Base-by-base conservation (phyloP, 2,797 vertebrate species). In the Chrosomus eos region DNA sequence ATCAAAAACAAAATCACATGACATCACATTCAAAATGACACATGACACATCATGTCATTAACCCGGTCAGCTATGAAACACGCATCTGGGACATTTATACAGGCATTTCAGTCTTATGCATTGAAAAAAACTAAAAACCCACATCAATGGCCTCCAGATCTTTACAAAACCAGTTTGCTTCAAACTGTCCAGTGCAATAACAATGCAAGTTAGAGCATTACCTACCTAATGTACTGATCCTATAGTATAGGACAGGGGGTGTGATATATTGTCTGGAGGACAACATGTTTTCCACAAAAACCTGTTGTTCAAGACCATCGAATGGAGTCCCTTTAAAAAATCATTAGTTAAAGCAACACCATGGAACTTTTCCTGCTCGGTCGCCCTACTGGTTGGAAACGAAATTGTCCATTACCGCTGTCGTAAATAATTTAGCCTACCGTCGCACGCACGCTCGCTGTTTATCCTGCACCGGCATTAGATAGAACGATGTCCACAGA, bases 121-220 rank as follows among this genome's bases (percentile, higher is more conserved):
- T 53, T 72, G 26, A n/a, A 84, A 81, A 81, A 87, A 81, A 33
- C 60, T 36, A 26, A 40, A 67, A 60, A 58, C 23, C 6, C 36
- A 26, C 26, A 80, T 70, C 72, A 80, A 77, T 72, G 48, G 67
- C 75, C 38, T 55, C 26, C 58, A 23, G 43, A 78, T 53, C 36
- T 78, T 72, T 66, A 73, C n/a, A 82, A 53, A 62, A n/a, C 16
- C 23, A 9, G 26, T 33, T 53, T 36, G 26, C 7, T 80, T 70
- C 33, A 71, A 71, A 70, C 14, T 28, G 33, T 58, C 48, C 21
- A 38, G 62, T 26, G 23, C 43, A 53, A 45, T 26, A 38, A n/a
- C n/a, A n/a, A 38, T 55, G 62, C 26, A 82, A 73, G 14, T 58
- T 14, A 38, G 9, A 66, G 14, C 28, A 74, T 13, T 33, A 48